Evolutionary conservation across 2,888 invertebrate genomes (phyloP).

Genomic region (Steinernema hermaphroditum): DNA sequence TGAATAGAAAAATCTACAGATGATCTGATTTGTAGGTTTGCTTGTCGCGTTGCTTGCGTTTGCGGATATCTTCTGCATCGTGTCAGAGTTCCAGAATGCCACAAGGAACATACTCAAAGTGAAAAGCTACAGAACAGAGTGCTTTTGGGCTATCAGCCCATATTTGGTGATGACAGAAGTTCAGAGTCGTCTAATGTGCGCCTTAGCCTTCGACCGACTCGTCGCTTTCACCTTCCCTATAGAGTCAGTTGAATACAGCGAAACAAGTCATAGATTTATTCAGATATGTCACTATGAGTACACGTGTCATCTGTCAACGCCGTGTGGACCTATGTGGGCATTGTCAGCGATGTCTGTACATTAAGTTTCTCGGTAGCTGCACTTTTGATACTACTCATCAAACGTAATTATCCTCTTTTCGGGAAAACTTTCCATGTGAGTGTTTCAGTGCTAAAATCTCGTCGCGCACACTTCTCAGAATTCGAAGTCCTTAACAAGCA

Average conservation of each 20-base stretch:
- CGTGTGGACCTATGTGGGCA: neutral
- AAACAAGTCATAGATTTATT: neutral
- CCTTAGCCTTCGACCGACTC: neutral
- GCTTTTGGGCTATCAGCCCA: neutral
- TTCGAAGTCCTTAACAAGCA: no score
- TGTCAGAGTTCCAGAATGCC: neutral
- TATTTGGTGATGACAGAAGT: neutral
- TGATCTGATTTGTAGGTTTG: neutral
- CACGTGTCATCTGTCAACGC: neutral
- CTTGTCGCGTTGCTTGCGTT: neutral
- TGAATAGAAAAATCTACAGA: no score
- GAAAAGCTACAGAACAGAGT: neutral
- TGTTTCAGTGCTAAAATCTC: neutral
- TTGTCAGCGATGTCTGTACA: neutral
- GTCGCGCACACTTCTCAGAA: neutral
- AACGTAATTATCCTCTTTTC: no score
- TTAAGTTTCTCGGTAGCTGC: neutral
- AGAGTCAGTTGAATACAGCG: neutral
- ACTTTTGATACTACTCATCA: neutral
- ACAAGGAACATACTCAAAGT: neutral
- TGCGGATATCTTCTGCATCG: neutral
- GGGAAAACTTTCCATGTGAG: no score
- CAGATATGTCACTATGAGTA: no score
- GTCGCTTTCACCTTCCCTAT: neutral
- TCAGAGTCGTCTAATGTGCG: neutral